Base-by-base conservation (phyloP, 53 echinoderm and acorn worm species). In the Holothuria leucospilota region DNA sequence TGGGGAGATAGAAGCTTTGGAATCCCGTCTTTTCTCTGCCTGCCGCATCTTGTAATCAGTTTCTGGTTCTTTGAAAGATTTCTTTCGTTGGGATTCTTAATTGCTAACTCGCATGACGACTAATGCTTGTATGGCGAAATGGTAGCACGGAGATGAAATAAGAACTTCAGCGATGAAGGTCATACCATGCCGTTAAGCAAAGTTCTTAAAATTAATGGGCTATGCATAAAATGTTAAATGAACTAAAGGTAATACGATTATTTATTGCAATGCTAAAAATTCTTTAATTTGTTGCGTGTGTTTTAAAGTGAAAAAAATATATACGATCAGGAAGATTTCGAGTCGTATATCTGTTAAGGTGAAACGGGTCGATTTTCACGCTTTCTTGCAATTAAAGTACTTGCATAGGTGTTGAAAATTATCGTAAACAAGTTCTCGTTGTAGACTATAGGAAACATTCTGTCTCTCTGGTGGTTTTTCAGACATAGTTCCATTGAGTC, bases 161-260 rank as follows among this genome's bases (percentile, higher is more conserved):
- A 74, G 74, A 21, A 74, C 46, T 52, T 15, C 46, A 26, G 41
- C 16, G 27, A 25, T 49, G 46, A 74, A 74, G 74, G 74, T 74
- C 74, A 52, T 25, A 46, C 14, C 39, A 74, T 49, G 39, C 49
- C 49, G 49, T 74, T 74, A 74, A 74, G 51, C 51, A 49, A 74
- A 74, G 74, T 74, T 74, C 74, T 74, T 74, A 74, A 74, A 74
- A 74, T 74, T 74, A 74, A 74, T 74, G 74, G 74, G 51, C 24
- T 74, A 52, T 74, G 51, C 49, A 52, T 74, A 74, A 74, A 49
- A 74, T 74, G 74, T 74, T 49, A 74, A 74, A 51, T 74, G 74
- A 74, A 49, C 74, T 74, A 74, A 10, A 74, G 51, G 25, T 74
- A 49, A 74, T 74, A 39, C 74, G 74, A 74, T 74, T 74, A 74